Evolutionary conservation across 1,140 invertebrate genomes (phyloP).

Genomic region (Hyphantria cunea): DNA sequence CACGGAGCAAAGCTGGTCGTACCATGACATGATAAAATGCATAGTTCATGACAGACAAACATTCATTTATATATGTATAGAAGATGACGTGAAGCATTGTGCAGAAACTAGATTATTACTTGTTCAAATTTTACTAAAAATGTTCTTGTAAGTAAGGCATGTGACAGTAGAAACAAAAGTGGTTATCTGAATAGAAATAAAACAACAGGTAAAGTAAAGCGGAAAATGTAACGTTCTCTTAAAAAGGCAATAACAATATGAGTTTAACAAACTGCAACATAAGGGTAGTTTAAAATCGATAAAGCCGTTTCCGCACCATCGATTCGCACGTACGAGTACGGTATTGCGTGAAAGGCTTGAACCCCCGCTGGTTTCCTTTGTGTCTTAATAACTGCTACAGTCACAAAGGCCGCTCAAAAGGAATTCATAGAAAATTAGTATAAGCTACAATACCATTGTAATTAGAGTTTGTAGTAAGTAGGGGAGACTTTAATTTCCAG

Average conservation of each 20-base stretch:
- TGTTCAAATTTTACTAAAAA: no score
- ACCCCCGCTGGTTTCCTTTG: conserved; percentile 44
- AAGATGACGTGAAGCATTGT: no score
- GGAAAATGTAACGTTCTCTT: conserved; percentile 26
- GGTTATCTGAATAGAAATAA: conserved; percentile 6
- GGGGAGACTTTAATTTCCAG: conserved; percentile 5
- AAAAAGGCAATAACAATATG: conserved; percentile 53
- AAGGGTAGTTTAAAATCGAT: conserved; percentile 55
- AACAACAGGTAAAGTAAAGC: conserved; percentile 14
- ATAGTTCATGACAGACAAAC: no score
- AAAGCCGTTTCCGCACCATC: conserved; percentile 52
- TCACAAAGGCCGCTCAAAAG: conserved; percentile 52
- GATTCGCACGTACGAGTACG: conserved; percentile 37
- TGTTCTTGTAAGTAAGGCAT: no score
- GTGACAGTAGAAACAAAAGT: no score
- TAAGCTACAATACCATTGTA: conserved; percentile 16
- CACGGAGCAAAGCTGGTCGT: no score
- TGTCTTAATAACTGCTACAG: conserved; percentile 42
- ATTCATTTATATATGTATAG: no score
- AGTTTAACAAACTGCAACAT: conserved; percentile 54
- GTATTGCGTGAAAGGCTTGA: conserved; percentile 28
- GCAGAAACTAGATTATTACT: no score
- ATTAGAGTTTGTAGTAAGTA: conserved; percentile 15
- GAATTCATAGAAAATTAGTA: conserved; percentile 56
- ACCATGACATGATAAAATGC: no score